Conservation (phyloP, 2,113 vertebrate species). For the Poeciliopsis turrubarensis region DNA sequence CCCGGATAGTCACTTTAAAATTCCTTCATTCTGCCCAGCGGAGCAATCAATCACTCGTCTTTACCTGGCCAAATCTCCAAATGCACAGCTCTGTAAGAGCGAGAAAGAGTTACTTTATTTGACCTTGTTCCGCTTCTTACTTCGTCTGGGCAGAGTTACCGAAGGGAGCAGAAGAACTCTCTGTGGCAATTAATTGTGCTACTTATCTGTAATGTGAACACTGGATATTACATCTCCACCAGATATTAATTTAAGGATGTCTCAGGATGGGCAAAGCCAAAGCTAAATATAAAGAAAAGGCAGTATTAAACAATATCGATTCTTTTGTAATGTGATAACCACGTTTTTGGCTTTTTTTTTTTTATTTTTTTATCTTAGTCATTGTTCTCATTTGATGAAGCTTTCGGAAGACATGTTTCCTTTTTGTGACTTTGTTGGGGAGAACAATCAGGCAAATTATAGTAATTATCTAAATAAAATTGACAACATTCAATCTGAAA, state of each 20-base stretch:
- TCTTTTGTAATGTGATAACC: constrained; percentile 65
- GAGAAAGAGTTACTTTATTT: constrained; percentile 41
- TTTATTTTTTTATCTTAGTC: constrained; percentile 46
- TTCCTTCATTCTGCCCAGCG: constrained; percentile 52
- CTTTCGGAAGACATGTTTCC: constrained; percentile 23
- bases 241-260: constrained; percentile 74
- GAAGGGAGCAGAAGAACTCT: constrained; percentile 42
- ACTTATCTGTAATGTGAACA: constrained; percentile 73
- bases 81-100: constrained; percentile 15
- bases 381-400: constrained; percentile 28
- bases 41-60: constrained; percentile 69
- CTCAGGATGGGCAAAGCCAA: constrained; percentile 57
- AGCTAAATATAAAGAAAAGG: constrained; percentile 73
- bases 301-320: constrained; percentile 75
- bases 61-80: constrained; percentile 42
- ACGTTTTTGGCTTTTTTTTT: not conserved
- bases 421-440: not conserved
- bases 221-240: constrained; percentile 70
- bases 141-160: constrained; percentile 41
- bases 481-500: constrained; percentile 24
- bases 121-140: constrained; percentile 63
- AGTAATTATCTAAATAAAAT: constrained; percentile 32
- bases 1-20: constrained; percentile 67
- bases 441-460: constrained; percentile 1
- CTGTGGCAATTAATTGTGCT: constrained; percentile 69